phyloP scores from a whole-genome alignment of 1,140 invertebrate species.

The Limonius californicus region DNA sequence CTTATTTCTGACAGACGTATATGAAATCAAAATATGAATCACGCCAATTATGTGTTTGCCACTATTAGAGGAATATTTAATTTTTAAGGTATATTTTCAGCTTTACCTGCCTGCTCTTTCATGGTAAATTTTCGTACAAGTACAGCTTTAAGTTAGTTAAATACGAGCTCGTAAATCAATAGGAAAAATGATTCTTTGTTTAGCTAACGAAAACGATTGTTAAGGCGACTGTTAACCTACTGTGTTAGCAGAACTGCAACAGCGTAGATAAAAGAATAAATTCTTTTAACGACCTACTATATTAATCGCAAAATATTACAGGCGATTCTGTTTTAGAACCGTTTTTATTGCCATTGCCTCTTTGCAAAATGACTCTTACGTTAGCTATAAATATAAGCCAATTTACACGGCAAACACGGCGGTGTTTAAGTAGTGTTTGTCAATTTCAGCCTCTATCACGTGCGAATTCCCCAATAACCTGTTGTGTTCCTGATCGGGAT shows the following conservation, averaged over 20 bases:
- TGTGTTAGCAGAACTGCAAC: slow-evolving; percentile 1
- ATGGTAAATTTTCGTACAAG: too few relatives aligned
- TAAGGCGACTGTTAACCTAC: neutral
- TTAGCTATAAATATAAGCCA: slow-evolving; percentile 18
- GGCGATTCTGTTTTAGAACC: slow-evolving; percentile 17
- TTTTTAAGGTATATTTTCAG: too few relatives aligned
- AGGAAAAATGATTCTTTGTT: too few relatives aligned
- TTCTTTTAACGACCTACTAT: slow-evolving; percentile 8
- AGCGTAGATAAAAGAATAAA: slow-evolving; percentile 7
- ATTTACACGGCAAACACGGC: slow-evolving; percentile 13
- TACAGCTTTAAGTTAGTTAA: too few relatives aligned
- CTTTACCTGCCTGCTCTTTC: too few relatives aligned
- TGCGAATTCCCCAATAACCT: neutral
- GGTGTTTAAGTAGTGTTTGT: neutral
- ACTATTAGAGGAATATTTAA: too few relatives aligned
- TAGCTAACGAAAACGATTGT: too few relatives aligned
- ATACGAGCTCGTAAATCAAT: too few relatives aligned
- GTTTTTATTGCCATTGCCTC: slow-evolving; percentile 13
- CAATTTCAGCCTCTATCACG: neutral
- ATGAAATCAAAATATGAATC: too few relatives aligned
- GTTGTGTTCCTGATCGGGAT: neutral
- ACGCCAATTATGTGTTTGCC: too few relatives aligned
- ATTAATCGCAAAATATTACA: slow-evolving; percentile 15
- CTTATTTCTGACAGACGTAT: too few relatives aligned
- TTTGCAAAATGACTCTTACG: slow-evolving; percentile 20